phyloP scores from a whole-genome alignment of 2,797 vertebrate species.

The Onychomys leucogaster region DNA sequence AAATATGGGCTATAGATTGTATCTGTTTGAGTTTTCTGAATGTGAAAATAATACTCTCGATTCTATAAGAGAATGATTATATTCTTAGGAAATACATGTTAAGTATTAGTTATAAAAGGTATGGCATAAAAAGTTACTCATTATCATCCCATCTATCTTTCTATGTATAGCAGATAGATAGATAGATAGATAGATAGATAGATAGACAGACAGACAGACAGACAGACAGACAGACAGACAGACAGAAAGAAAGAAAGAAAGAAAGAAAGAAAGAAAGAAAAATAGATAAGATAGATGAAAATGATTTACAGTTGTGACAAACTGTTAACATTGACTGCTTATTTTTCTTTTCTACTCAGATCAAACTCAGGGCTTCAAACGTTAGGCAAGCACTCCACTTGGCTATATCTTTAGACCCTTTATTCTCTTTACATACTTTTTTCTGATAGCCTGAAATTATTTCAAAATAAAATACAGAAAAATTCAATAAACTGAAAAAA shows the following conservation, averaged over 20 bases:
- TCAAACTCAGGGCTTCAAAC: background rate
- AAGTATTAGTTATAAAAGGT: constrained; percentile 18
- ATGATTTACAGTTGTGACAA: constrained; percentile 11
- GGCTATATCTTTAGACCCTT: background rate
- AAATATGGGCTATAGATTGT: constrained; percentile 33
- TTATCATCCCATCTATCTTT: background rate
- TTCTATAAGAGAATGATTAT: background rate
- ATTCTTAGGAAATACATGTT: constrained; percentile 31
- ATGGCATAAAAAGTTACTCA: background rate
- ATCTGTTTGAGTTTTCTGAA: constrained; percentile 52
- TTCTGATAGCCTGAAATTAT: constrained; percentile 35
- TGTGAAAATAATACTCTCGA: background rate
- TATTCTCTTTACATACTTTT: background rate
- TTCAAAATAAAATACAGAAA: constrained; percentile 8
- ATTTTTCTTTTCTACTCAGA: background rate
- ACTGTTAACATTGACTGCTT: background rate
- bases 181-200: background rate
- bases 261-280: too few species aligned
- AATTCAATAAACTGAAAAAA: background rate
- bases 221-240: too few species aligned
- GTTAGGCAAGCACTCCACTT: background rate
- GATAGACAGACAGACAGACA: background rate
- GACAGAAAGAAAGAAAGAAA: too few species aligned
- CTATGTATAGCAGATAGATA: background rate
- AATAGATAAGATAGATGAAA: background rate